Evolutionary conservation across 2,888 invertebrate species (phyloP).

Genomic region (Argyresthia albistria): DNA sequence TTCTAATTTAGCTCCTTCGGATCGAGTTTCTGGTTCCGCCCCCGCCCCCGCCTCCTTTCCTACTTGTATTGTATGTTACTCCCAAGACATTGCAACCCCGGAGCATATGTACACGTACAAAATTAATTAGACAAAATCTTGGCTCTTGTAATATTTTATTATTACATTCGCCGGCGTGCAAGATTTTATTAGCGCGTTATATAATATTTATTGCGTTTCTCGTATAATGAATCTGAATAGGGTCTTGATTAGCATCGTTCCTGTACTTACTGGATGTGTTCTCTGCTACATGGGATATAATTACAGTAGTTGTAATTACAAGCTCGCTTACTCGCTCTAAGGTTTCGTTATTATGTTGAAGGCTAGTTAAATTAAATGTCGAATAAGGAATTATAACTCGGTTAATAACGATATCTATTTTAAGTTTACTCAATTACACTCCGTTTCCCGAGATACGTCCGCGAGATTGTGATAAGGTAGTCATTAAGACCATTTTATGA

Average conservation of each 20-base stretch:
- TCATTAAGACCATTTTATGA: background rate
- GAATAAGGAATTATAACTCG: slow-evolving; percentile 37
- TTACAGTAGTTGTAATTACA: slow-evolving; percentile 66
- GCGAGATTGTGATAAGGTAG: background rate
- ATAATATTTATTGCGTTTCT: slow-evolving; percentile 55
- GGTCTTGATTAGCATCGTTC: slow-evolving; percentile 57
- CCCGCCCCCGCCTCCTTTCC: background rate
- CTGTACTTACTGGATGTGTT: slow-evolving; percentile 39
- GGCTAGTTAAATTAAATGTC: slow-evolving; percentile 67
- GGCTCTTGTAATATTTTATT: slow-evolving; percentile 68
- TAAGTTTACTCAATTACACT: slow-evolving; percentile 20
- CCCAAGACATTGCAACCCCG: slow-evolving; percentile 65
- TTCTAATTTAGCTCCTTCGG: slow-evolving; percentile 65
- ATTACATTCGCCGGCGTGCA: slow-evolving; percentile 57
- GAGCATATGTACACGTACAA: slow-evolving; percentile 52
- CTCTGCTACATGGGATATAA: slow-evolving; percentile 49
- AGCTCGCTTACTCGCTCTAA: slow-evolving; percentile 46
- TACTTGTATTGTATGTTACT: slow-evolving; percentile 52
- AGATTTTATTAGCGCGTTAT: slow-evolving; percentile 62
- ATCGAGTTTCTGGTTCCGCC: slow-evolving; percentile 53
- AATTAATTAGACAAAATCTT: slow-evolving; percentile 71
- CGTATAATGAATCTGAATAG: slow-evolving; percentile 60
- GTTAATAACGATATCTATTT: slow-evolving; percentile 41
- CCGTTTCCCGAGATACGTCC: background rate
- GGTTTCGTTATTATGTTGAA: slow-evolving; percentile 54